Conservation (phyloP, 2,888 invertebrate species). For the Dendrolimus pini region DNA sequence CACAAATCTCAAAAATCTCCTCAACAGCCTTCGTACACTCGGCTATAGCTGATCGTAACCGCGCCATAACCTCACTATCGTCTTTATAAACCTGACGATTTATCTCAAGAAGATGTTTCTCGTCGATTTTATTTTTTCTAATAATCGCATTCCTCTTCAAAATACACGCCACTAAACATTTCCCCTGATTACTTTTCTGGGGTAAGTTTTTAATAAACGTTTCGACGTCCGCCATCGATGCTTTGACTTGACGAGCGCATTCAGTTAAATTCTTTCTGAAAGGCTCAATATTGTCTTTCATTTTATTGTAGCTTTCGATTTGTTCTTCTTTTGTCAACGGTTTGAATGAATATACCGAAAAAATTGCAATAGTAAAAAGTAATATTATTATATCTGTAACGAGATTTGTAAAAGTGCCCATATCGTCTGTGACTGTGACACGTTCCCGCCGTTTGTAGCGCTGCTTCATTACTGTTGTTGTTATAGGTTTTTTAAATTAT, state of each 20-base stretch:
- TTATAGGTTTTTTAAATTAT: neutral
- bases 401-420: conserved; percentile 16
- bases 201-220: conserved; percentile 57
- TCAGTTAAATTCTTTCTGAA: conserved; percentile 58
- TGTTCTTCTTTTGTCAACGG: conserved; percentile 59
- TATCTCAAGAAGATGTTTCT: conserved; percentile 40
- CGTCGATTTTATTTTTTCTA: conserved; percentile 47
- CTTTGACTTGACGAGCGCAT: conserved; percentile 59
- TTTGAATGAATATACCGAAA: conserved; percentile 39
- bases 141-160: conserved; percentile 55
- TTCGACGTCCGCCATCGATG: conserved; percentile 51
- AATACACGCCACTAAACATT: conserved; percentile 67
- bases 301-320: conserved; percentile 37
- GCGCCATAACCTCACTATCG: conserved; percentile 52
- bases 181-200: conserved; percentile 48
- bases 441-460: conserved; percentile 3
- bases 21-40: conserved; percentile 46
- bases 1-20: conserved; percentile 59
- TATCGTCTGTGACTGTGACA: conserved; percentile 22
- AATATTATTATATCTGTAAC: conserved; percentile 16
- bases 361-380: conserved; percentile 28
- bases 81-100: conserved; percentile 53
- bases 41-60: conserved; percentile 40
- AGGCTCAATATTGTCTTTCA: conserved; percentile 53
- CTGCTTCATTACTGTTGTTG: neutral